phyloP scores from a whole-genome alignment of 2,888 invertebrate species.

The Ochropleura plecta region DNA sequence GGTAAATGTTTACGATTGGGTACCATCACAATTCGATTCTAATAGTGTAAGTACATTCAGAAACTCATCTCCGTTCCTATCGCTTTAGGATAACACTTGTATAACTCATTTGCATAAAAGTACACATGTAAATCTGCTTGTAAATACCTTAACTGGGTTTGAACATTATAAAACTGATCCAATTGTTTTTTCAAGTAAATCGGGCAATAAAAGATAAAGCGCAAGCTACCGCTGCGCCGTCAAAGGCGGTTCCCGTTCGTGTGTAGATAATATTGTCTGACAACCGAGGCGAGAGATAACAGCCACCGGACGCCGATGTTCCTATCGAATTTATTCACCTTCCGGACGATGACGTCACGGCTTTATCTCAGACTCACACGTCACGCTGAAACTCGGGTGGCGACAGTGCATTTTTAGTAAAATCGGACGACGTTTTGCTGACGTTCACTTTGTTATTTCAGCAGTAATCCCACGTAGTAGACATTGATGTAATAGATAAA shows the following conservation, averaged over 20 bases:
- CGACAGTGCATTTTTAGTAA: slow-evolving; percentile 50
- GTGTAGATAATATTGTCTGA: slow-evolving; percentile 61
- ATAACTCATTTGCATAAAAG: slow-evolving; percentile 30
- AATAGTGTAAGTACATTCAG: slow-evolving; percentile 31
- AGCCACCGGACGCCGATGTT: slow-evolving; percentile 51
- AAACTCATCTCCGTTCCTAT: slow-evolving; percentile 36
- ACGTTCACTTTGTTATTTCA: slow-evolving; percentile 20
- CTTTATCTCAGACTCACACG: slow-evolving; percentile 59
- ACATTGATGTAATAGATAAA: slow-evolving; percentile 5
- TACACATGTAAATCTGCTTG: slow-evolving; percentile 19
- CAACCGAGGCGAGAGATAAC: slow-evolving; percentile 63
- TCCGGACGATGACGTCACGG: slow-evolving; percentile 60
- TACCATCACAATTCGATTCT: slow-evolving; percentile 30
- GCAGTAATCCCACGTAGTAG: slow-evolving; percentile 7
- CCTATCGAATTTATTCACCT: slow-evolving; percentile 61
- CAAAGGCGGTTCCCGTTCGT: slow-evolving; percentile 49
- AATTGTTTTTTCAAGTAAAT: slow-evolving; percentile 54
- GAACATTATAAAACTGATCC: slow-evolving; percentile 34
- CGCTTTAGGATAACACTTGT: slow-evolving; percentile 28
- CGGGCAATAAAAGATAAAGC: slow-evolving; percentile 51
- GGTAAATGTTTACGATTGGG: slow-evolving; percentile 42
- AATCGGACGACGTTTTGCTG: slow-evolving; percentile 21
- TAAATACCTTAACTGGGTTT: slow-evolving; percentile 28
- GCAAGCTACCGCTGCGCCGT: slow-evolving; percentile 37
- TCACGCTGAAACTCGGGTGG: slow-evolving; percentile 53